A percentile compares a stretch with the other conserved stretches of the same genome.
These are phyloP conservation scores for Gobio occitaniae DNA, from an alignment of 2,797 vertebrate genomes.

Conservation along the genomic window DNA sequence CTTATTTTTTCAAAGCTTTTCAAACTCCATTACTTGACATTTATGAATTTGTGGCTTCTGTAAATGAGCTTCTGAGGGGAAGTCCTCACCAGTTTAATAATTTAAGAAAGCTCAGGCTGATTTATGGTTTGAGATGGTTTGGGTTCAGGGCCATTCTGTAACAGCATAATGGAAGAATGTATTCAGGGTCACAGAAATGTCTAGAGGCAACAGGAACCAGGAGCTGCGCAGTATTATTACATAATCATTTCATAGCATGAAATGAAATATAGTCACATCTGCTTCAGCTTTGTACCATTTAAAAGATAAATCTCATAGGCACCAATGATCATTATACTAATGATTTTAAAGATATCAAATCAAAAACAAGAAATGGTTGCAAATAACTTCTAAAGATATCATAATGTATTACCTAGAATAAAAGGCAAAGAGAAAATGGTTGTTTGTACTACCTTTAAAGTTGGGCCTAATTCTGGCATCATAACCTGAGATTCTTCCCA, in stretches of 20 bases:
- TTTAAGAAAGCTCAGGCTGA: conserved; percentile 17
- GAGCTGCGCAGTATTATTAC: conserved; percentile 1
- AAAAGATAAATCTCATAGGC: not conserved
- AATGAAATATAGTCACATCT: not conserved
- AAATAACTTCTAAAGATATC: not conserved
- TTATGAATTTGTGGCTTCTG: conserved; percentile 21
- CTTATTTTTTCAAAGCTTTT: not conserved
- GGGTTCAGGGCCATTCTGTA: not conserved
- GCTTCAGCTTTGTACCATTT: not conserved
- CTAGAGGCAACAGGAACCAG: conserved; percentile 9
- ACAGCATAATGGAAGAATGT: conserved; percentile 21
- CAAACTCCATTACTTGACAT: conserved; percentile 12
- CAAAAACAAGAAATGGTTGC: not conserved
- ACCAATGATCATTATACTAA: not conserved
- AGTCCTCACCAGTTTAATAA: conserved; percentile 43
- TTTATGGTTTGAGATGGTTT: conserved; percentile 38
- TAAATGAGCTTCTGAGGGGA: conserved; percentile 31
- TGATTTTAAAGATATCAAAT: not conserved
- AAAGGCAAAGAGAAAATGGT: not conserved
- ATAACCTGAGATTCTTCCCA: conserved; percentile 89
- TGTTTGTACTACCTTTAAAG: conserved; percentile 83
- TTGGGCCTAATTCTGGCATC: conserved; percentile 91
- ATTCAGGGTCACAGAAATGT: conserved; percentile 24
- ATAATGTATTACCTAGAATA: not conserved
- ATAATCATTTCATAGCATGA: conserved; percentile 26